Base-by-base conservation (phyloP, 2,113 vertebrate species). In the Bostrychus sinensis region DNA sequence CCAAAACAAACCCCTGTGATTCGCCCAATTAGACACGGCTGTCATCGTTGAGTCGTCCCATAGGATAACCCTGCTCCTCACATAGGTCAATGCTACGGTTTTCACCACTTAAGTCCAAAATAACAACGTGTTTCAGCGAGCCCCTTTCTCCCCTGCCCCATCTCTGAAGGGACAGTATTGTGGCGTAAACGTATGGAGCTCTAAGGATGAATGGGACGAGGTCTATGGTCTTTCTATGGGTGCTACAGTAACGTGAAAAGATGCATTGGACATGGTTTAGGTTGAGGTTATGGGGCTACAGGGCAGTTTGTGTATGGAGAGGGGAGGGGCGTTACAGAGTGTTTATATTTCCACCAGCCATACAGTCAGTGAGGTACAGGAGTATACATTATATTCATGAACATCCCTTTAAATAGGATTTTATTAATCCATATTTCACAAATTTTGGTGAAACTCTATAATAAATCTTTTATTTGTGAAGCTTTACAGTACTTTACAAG, bases 11-110 rank as follows among this genome's bases (percentile, higher is more conserved):
- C 72, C 59, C 73, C 5, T 48, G 42, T 62, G 2, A 56, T 83
- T 89, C 83, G 78, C 39, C 78, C 78, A 80, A 84, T 90, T 89
- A 84, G 88, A 77, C 80, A 64, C 76, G 88, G 88, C 78, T 84
- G 84, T 87, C 88, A 83, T 63, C 19, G n/a, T 12, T 50, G 62
- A 45, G 23, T 42, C 56, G 19, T 62, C 48, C 56, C 65, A 23
- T 36, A 46, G 78, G 57, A 55, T 53, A 32, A n/a, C n/a, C n/a
- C n/a, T n/a, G n/a, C n/a, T n/a, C n/a, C n/a, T n/a, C n/a, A n/a
- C n/a, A n/a, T n/a, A 26, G 38, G 62, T 73, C 59, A 70, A 77
- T 72, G 65, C 60, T 20, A 56, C 74, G 79, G 65, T 78, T 82
- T 77, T 82, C 83, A 84, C 68, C 73, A n/a, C 71, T 66, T 41